Conservation (phyloP, 2,888 invertebrate species). For the Sinopyrophorus schimmeli region DNA sequence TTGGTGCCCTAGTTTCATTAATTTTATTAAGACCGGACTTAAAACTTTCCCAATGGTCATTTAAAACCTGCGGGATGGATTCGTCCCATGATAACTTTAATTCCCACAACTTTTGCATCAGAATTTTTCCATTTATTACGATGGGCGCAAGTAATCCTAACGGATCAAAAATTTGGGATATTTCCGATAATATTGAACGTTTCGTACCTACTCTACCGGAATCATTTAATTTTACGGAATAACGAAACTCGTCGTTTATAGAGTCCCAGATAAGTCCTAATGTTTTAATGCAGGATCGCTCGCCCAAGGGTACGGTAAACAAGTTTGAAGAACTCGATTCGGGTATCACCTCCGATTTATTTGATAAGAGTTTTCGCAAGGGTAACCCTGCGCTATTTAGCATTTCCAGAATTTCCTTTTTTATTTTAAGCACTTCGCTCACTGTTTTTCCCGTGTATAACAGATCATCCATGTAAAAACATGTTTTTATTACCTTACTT, state of each 20-base stretch:
- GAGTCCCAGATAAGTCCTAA: constrained; percentile 15
- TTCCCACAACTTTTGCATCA: constrained; percentile 10
- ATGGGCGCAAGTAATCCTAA: constrained; percentile 17
- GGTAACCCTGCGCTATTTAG: constrained; percentile 4
- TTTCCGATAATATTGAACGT: constrained; percentile 16
- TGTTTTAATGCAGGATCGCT: constrained; percentile 3
- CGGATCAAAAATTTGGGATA: constrained; percentile 21
- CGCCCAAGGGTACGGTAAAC: neutral
- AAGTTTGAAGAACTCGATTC: too few relatives aligned
- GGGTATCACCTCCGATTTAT: constrained; percentile 2
- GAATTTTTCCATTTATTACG: constrained; percentile 11
- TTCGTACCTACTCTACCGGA: neutral
- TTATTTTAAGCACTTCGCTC: neutral
- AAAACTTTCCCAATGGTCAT: constrained; percentile 17
- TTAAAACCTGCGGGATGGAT: constrained; percentile 10
- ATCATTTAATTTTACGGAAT: neutral
- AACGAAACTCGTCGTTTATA: neutral
- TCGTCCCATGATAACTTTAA: constrained; percentile 17
- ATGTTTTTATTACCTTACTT: too few relatives aligned
- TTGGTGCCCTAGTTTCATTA: too few relatives aligned
- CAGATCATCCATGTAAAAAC: constrained; percentile 25
- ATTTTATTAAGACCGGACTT: too few relatives aligned
- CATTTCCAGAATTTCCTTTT: constrained; percentile 6
- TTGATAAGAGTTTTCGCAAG: constrained; percentile 12
- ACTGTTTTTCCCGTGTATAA: constrained; percentile 5